phyloP scores from a whole-genome alignment of 2,888 invertebrate species.

The Petrolisthes cinctipes region DNA sequence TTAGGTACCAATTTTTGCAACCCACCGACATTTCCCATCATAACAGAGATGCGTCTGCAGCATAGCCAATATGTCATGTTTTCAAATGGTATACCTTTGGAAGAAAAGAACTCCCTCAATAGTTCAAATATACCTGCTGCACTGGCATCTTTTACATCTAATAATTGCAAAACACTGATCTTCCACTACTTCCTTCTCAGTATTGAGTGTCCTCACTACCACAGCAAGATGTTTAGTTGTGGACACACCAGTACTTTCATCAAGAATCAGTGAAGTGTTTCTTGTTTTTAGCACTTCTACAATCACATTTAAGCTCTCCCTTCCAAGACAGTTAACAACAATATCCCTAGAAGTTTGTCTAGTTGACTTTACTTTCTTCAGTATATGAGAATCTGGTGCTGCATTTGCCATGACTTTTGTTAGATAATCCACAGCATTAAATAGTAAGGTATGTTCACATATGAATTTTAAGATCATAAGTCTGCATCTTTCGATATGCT shows the following conservation, averaged over 20 bases:
- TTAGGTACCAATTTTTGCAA: constrained; percentile 1
- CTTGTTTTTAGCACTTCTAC: constrained; percentile 13
- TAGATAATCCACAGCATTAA: constrained; percentile 7
- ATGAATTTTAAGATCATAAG: constrained; percentile 8
- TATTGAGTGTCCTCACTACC: not conserved
- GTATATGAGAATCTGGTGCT: not conserved
- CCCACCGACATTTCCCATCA: constrained; percentile 10
- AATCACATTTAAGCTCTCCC: constrained; percentile 21
- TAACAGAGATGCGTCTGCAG: constrained; percentile 7
- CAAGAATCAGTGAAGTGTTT: not conserved
- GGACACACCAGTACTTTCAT: constrained; percentile 20
- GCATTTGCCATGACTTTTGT: not conserved
- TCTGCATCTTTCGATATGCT: not conserved
- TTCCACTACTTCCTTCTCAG: not conserved
- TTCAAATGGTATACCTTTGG: constrained; percentile 11
- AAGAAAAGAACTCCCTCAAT: not conserved
- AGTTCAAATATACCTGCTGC: constrained; percentile 18
- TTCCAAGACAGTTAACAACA: not conserved
- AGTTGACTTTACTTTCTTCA: not conserved
- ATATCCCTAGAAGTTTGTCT: not conserved
- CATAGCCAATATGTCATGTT: constrained; percentile 24
- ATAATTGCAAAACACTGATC: constrained; percentile 19
- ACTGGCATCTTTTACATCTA: constrained; percentile 10
- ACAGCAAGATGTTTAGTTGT: constrained; percentile 8
- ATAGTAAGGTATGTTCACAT: constrained; percentile 8